Evolutionary conservation across 2,113 vertebrate genomes (phyloP).

Genomic region (Malurus elegans): DNA sequence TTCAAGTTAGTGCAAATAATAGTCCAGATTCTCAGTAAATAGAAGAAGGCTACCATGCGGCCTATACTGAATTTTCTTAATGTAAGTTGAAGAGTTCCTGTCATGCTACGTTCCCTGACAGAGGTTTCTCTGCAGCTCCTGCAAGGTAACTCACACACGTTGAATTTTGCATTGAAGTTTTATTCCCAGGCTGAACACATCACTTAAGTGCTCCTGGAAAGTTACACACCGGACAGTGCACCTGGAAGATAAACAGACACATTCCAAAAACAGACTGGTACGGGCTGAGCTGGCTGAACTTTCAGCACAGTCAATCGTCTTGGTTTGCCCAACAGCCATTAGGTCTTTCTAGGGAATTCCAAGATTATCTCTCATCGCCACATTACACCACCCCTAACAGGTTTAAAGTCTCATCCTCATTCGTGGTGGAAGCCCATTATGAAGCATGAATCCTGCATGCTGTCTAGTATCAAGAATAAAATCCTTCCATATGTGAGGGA

Average conservation of each 20-base stretch:
- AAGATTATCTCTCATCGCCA: neutral
- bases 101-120: neutral
- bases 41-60: neutral
- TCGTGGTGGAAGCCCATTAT: neutral
- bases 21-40: neutral
- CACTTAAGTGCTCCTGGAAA: neutral
- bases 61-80: neutral
- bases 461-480: neutral
- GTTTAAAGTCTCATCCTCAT: neutral
- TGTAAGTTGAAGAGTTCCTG: neutral
- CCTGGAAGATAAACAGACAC: neutral
- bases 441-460: neutral
- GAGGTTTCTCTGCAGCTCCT: neutral
- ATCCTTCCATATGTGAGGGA: neutral
- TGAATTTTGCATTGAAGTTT: neutral
- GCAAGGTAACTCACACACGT: neutral
- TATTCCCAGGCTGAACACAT: neutral
- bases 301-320: neutral
- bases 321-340: neutral
- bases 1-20: neutral
- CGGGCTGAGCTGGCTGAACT: neutral
- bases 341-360: neutral
- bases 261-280: neutral
- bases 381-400: neutral
- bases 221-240: neutral